phyloP scores from a whole-genome alignment of 2,797 vertebrate genomes.

The Acridotheres tristis region DNA sequence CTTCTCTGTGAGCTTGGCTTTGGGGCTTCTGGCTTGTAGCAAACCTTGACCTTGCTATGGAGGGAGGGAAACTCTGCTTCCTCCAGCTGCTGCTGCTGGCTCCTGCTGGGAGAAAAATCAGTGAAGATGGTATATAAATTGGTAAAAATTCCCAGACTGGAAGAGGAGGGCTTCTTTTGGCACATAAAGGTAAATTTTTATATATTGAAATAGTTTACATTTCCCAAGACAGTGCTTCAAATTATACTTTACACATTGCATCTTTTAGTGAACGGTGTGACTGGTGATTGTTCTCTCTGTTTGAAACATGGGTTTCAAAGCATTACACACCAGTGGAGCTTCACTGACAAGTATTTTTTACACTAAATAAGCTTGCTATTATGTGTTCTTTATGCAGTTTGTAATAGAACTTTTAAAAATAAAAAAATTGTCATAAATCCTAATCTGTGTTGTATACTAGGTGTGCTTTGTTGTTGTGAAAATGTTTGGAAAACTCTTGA shows the following conservation, averaged over 20 bases:
- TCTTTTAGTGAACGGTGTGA: neutral
- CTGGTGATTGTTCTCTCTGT: constrained; percentile 25
- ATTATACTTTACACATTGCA: neutral
- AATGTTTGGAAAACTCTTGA: neutral
- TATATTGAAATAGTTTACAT: neutral
- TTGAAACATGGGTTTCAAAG: constrained; percentile 16
- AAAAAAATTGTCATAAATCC: neutral
- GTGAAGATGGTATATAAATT: neutral
- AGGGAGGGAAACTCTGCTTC: neutral
- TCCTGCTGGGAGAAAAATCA: neutral
- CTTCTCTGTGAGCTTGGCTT: neutral
- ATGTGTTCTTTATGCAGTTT: constrained; percentile 7
- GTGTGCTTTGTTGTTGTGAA: neutral
- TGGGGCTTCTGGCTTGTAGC: neutral
- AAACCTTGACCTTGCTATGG: neutral
- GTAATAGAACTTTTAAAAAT: neutral
- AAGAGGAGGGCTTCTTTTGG: neutral
- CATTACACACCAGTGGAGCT: neutral
- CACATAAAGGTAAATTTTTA: neutral
- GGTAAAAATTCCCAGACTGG: neutral
- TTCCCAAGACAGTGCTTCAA: neutral
- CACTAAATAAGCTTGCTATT: neutral
- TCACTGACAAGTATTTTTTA: constrained; percentile 16
- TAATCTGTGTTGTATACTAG: neutral
- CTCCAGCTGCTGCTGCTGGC: neutral